phyloP scores from a whole-genome alignment of 2,888 invertebrate genomes.

The Lochmaea crataegi region DNA sequence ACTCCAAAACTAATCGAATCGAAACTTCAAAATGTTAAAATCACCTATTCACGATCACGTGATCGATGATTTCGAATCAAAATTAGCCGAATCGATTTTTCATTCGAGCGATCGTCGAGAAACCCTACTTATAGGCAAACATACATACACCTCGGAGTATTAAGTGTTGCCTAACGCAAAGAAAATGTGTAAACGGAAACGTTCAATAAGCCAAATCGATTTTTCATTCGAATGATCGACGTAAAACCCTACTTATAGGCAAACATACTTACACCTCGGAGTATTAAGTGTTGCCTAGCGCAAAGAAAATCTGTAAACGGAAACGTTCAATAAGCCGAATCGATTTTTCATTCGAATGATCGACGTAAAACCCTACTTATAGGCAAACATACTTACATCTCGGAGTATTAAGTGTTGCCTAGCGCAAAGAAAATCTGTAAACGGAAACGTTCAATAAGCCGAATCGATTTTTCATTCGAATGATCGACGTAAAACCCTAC shows the following conservation, averaged over 20 bases:
- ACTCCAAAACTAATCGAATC: constrained; percentile 11
- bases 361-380: background rate
- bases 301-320: background rate
- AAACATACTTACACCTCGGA: background rate
- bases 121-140: background rate
- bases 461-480: background rate
- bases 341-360: background rate
- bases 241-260: background rate
- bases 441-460: too few species aligned
- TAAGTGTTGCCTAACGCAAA: background rate
- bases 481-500: background rate
- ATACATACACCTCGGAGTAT: background rate
- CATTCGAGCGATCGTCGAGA: background rate
- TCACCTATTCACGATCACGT: background rate
- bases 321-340: background rate
- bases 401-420: background rate
- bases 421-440: background rate
- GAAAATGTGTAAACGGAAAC: too few species aligned
- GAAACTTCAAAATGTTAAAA: constrained; percentile 2
- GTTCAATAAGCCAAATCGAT: background rate
- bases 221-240: background rate
- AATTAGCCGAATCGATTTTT: background rate
- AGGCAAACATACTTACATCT: background rate
- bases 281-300: constrained; percentile 1
- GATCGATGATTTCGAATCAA: background rate